These are phyloP conservation scores for Hermatobates lingyangjiaoensis DNA, from an alignment of 1,140 invertebrate genomes.

Conservation along the genomic window DNA sequence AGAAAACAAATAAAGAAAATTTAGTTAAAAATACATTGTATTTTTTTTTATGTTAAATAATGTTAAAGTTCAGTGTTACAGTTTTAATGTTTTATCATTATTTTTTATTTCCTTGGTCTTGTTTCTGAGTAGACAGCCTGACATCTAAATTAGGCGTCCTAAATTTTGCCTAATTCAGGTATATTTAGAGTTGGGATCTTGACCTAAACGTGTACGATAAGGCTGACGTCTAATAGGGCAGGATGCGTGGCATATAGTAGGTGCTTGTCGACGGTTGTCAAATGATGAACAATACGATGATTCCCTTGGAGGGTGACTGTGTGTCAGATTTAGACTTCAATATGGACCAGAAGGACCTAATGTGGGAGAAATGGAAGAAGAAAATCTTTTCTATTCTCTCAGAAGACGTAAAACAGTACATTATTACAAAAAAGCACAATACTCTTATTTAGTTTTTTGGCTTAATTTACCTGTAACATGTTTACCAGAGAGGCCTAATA, in stretches of 20 bases:
- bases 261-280: conserved; percentile 27
- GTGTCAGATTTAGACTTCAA: conserved; percentile 24
- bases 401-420: too few species aligned
- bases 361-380: conserved; percentile 2
- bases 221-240: not conserved
- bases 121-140: not conserved
- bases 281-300: conserved; percentile 28
- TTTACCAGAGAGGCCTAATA: too few species aligned
- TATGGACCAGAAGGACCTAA: conserved; percentile 16
- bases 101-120: too few species aligned
- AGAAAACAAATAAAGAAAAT: too few species aligned
- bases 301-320: conserved; percentile 22
- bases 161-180: too few species aligned
- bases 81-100: too few species aligned
- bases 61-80: too few species aligned
- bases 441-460: not conserved
- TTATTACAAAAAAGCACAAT: not conserved
- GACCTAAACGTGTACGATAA: not conserved
- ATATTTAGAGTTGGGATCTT: not conserved
- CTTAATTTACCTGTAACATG: not conserved
- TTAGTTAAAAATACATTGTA: too few species aligned
- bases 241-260: not conserved
- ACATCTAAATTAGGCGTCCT: not conserved
- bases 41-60: too few species aligned
- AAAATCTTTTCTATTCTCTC: not conserved